These are phyloP conservation scores for Aphaenogaster floridana DNA, from an alignment of 1,140 invertebrate species.

Conservation along the genomic window DNA sequence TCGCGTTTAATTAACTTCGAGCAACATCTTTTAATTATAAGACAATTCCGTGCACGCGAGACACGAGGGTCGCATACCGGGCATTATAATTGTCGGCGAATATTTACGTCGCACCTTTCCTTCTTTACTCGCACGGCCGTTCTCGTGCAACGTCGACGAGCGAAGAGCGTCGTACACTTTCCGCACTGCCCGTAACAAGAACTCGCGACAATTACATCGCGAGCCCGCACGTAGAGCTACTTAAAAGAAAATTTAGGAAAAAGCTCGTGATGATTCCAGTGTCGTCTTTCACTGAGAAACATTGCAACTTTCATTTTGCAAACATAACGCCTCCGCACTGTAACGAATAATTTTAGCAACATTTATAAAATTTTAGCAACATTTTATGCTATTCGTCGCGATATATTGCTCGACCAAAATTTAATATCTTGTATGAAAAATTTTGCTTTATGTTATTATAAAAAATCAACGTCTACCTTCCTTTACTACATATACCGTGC, in stretches of 20 bases:
- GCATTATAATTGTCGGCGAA: conserved; percentile 71
- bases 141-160: conserved; percentile 34
- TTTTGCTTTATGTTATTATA: not conserved
- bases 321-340: too few species aligned
- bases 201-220: conserved; percentile 52
- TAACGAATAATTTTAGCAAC: not conserved
- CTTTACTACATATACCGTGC: not conserved
- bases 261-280: conserved; percentile 24
- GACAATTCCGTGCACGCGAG: conserved; percentile 58
- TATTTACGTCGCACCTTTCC: conserved; percentile 62
- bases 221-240: conserved; percentile 38
- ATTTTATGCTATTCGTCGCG: not conserved
- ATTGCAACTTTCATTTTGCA: conserved; percentile 42
- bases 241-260: conserved; percentile 50
- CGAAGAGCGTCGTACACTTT: conserved; percentile 22
- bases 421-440: conserved; percentile 3
- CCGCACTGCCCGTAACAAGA: conserved; percentile 7
- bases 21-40: conserved; percentile 81
- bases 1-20: conserved; percentile 82
- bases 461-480: not conserved
- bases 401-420: not conserved
- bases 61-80: conserved; percentile 60
- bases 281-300: conserved; percentile 13
- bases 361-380: not conserved
- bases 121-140: conserved; percentile 10